These are phyloP conservation scores for Astropecten irregularis DNA, from an alignment of 53 echinoderm and acorn worm genomes.

Conservation along the genomic window DNA sequence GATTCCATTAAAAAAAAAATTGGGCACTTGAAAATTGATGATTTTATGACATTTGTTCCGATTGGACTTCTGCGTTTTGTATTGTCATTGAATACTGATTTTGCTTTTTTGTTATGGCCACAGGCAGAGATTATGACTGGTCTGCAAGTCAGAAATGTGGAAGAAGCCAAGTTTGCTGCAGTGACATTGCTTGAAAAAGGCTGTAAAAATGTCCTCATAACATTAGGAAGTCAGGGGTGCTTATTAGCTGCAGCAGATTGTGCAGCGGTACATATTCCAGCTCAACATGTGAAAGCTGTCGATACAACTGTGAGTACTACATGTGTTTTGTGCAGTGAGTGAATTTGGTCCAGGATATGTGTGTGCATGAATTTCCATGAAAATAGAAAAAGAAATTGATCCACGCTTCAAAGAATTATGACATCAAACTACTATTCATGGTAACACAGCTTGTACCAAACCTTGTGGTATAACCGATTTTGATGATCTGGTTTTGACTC, in stretches of 20 bases:
- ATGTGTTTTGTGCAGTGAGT: too few species aligned
- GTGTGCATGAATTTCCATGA: background rate
- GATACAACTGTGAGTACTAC: slow-evolving; percentile 85
- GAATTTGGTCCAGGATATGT: too few species aligned
- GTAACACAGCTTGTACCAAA: too few species aligned
- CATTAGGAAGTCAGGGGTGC: slow-evolving; percentile 81
- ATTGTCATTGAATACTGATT: too few species aligned
- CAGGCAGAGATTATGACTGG: slow-evolving; percentile 84
- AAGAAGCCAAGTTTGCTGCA: slow-evolving; percentile 80
- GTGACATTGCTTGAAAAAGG: slow-evolving; percentile 73
- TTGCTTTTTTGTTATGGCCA: too few species aligned
- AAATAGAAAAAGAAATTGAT: background rate
- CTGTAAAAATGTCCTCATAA: slow-evolving; percentile 85
- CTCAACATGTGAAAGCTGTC: slow-evolving; percentile 56
- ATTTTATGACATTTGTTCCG: too few species aligned
- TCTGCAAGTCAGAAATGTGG: slow-evolving; percentile 75
- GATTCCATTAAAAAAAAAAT: too few species aligned
- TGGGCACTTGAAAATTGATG: too few species aligned
- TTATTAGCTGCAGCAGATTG: slow-evolving; percentile 63
- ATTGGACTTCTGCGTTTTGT: too few species aligned
- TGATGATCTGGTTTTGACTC: too few species aligned
- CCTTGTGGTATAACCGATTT: too few species aligned
- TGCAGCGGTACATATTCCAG: slow-evolving; percentile 79
- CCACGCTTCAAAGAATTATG: background rate
- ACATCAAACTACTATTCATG: too few species aligned